Percentiles rank a stretch among this genome's conserved stretches.
These are phyloP conservation scores for Axinella damicornis DNA, from an alignment of 37 sponge, comb jelly and placozoan genomes.

Conservation along the genomic window DNA sequence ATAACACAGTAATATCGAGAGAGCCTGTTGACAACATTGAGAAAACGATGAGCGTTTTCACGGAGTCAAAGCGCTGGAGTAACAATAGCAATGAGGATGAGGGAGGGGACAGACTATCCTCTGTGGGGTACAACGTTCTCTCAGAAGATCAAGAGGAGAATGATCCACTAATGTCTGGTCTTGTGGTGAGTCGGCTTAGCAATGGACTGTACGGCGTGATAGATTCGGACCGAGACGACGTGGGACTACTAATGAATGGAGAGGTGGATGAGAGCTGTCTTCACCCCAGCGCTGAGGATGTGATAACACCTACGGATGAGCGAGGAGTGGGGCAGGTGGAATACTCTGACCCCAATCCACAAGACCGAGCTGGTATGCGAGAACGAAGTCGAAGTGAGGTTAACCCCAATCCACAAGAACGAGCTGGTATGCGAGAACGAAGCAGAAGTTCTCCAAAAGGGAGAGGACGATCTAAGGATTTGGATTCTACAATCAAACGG, in stretches of 20 bases:
- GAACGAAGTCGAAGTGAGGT: no score
- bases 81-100: not conserved
- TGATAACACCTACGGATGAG: no score
- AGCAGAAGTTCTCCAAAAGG: no score
- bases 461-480: not conserved
- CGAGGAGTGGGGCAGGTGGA: no score
- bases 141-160: constrained; percentile 1
- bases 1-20: no score
- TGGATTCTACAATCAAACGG: not conserved
- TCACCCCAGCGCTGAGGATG: not conserved
- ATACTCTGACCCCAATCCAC: no score
- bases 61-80: no score
- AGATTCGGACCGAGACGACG: not conserved
- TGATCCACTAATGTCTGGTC: not conserved
- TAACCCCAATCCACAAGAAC: no score
- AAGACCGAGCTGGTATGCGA: no score
- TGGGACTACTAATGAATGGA: not conserved
- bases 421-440: no score
- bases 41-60: not conserved
- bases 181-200: no score
- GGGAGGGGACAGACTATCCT: not conserved
- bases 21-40: not conserved
- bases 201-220: not conserved
- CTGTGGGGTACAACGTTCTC: not conserved
- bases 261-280: not conserved